phyloP scores from a whole-genome alignment of 2,797 vertebrate species.

The Lagodon rhomboides region DNA sequence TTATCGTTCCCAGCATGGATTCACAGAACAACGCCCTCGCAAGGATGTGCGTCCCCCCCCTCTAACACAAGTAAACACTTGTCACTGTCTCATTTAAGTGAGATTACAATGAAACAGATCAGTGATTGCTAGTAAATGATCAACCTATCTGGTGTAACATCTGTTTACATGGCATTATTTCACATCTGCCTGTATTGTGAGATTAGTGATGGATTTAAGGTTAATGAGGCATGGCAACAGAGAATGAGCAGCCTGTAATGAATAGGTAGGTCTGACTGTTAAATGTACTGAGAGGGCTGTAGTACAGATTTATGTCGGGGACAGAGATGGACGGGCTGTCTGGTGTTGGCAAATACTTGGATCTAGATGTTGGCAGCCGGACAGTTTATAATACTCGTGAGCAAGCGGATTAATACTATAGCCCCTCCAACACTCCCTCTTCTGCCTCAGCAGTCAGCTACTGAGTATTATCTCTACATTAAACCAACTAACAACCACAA shows the following conservation, averaged over 20 bases:
- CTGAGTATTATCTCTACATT: neutral
- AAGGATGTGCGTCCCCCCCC: neutral
- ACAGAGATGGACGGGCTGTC: slow-evolving; percentile 51
- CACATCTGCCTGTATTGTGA: slow-evolving; percentile 54
- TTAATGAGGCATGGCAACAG: slow-evolving; percentile 61
- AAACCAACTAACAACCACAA: slow-evolving; percentile 9
- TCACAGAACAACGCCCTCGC: slow-evolving; percentile 15
- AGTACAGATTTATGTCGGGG: slow-evolving; percentile 42
- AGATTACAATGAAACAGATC: slow-evolving; percentile 53
- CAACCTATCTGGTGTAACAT: slow-evolving; percentile 57
- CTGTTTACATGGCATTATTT: slow-evolving; percentile 50
- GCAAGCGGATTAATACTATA: slow-evolving; percentile 52
- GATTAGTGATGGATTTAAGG: slow-evolving; percentile 54
- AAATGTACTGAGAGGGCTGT: slow-evolving; percentile 36
- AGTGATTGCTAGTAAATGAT: slow-evolving; percentile 52
- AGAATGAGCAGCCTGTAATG: slow-evolving; percentile 50
- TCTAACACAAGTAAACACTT: slow-evolving; percentile 30
- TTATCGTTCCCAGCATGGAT: slow-evolving; percentile 1
- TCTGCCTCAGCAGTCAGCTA: slow-evolving; percentile 3
- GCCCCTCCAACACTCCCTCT: slow-evolving; percentile 23
- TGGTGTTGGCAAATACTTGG: slow-evolving; percentile 42
- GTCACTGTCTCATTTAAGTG: slow-evolving; percentile 56
- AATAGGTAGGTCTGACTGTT: slow-evolving; percentile 40
- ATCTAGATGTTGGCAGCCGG: slow-evolving; percentile 50
- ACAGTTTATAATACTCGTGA: slow-evolving; percentile 38